Evolutionary conservation across 2,113 vertebrate species (phyloP), one percentile per base, ranked within the genome.

Genomic region (Galeopterus variegatus): DNA sequence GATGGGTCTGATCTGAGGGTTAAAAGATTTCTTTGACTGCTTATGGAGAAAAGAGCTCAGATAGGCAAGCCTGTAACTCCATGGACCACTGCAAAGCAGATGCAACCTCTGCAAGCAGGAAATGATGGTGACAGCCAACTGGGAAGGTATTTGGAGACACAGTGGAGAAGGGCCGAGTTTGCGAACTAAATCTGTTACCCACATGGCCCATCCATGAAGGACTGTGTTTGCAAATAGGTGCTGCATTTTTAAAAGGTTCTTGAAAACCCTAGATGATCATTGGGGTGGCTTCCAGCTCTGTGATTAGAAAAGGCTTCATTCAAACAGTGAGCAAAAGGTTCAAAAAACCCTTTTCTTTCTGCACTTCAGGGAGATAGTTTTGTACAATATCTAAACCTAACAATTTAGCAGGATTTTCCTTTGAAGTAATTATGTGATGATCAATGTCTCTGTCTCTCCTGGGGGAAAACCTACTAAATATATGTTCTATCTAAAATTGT

Each of bases 381-480:
- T 7, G 5, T 58, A 76, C 41, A 1, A 1, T 60, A 31, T 88
- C n/a, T 15, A 76, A 92, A 96, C 77, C 95, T 95, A 97, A 97
- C 89, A 96, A 97, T 96, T 97, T 82, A 93, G 65, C 72, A 2
- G 73, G 88, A 33, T 97, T 96, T 94, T 95, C 72, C 83, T 93
- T 95, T 92, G 93, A 69, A 50, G 93, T 94, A 97, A 97, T 97
- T 97, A 94, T 21, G 64, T 7, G 17, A 91, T 45, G 92, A 98
- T 97, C 96, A 97, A 93, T 92, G 96, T 95, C 79, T 95, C 94
- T 50, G 72, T 81, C 45, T 92, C 88, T 96, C 87, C 82, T 93
- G 60, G 92, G 85, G 73, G 64, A 73, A 95, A 94, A 75, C 89
- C 88, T 95, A 95, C 96, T 98, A 97, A 98, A 97, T 97, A 97